These are phyloP conservation scores for Palythoa heliodiscus DNA, from an alignment of 92 coral and sea anemone genomes.

Conservation along the genomic window DNA sequence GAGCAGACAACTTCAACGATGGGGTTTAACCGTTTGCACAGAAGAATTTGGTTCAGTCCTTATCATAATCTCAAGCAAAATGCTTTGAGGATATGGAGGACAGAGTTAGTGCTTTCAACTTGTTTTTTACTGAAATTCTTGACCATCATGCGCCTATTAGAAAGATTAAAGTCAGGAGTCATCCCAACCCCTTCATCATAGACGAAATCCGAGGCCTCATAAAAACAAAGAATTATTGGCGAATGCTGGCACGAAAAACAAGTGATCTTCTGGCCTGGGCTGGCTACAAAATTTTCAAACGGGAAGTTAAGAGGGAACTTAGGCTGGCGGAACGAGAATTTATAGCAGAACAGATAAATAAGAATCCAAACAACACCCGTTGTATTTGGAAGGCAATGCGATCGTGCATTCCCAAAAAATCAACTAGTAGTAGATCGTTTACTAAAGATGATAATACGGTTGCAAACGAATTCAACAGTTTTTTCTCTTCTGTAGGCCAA, in stretches of 20 bases:
- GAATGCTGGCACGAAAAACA: not conserved
- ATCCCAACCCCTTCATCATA: not conserved
- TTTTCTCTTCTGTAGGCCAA: not conserved
- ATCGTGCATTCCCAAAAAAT: slow-evolving; percentile 25
- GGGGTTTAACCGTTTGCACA: no score
- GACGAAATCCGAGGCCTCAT: not conserved
- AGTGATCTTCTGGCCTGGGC: not conserved
- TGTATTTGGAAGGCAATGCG: slow-evolving; percentile 14
- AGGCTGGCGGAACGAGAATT: not conserved
- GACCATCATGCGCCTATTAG: not conserved
- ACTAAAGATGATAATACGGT: not conserved
- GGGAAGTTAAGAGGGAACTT: not conserved
- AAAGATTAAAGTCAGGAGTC: not conserved
- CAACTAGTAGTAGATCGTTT: not conserved
- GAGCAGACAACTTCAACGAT: no score
- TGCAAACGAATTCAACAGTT: not conserved
- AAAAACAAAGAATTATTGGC: not conserved
- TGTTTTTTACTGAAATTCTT: not conserved
- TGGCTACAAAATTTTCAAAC: not conserved
- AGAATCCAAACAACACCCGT: not conserved
- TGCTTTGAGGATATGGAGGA: not conserved
- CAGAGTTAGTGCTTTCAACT: not conserved
- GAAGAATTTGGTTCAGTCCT: no score
- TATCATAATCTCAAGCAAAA: no score
- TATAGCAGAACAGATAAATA: not conserved